Base-by-base conservation (phyloP, 1,140 invertebrate species). In the Brachionus koreanus region DNA sequence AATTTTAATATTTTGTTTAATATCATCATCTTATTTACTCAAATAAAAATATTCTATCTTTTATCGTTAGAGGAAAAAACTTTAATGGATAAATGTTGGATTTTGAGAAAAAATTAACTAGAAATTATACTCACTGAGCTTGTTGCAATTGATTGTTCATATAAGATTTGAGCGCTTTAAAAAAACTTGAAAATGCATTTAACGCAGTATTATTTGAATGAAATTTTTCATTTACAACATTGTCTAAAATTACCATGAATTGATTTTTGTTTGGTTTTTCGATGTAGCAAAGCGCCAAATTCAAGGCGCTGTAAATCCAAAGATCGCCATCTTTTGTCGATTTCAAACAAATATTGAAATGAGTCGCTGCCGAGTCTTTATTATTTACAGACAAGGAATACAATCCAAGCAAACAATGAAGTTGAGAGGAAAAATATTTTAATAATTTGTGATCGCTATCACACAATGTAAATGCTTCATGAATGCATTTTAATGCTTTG, bases 401-500 rank as follows among this genome's bases (percentile, higher is more conserved):
- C 35, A 65, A 37, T 33, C 76, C 76, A 19, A 79, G 23, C 16
- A 79, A 79, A 39, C 49, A 79, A 42, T 79, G 76, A 7, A 79
- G 37, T 25, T 79, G 76, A 12, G 69, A 33, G 12, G 16, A 25
- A n/a, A 35, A 74, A 19, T 25, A 46, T 46, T 74, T 46, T 19
- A 74, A 5, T 9, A 74, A n/a, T 16, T 29, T 23, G 13, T 74
- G 16, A 10, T 74, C 69, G 13, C 43, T 74, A 5, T 74, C 39
- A 33, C 69, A 74, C 12, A 74, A 46, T 46, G 19, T 42, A 46
- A 74, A 46, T 29, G 42, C 42, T 49, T 74, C 69, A 46, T 46
- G 16, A 43, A 74, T 25, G 29, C 23, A 23, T 46, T 74, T 74
- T 19, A 74, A 43, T 25, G 69, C 69, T 46, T 29, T 43, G 9